Percentiles rank a stretch among this genome's conserved stretches.
Conservation (phyloP, 2,113 vertebrate genomes). For the Seriola aureovittata region DNA sequence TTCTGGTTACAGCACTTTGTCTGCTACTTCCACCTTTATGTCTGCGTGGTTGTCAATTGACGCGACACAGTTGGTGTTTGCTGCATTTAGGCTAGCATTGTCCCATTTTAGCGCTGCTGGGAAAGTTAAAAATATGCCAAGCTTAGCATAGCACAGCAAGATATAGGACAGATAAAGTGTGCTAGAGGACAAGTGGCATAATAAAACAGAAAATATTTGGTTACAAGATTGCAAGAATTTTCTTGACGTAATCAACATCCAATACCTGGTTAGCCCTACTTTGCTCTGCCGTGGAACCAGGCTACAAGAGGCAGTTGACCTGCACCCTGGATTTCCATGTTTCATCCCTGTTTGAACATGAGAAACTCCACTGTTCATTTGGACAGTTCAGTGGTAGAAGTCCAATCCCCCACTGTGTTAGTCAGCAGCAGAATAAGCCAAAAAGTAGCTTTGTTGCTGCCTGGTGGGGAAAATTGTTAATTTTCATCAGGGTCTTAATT, state of each 20-base stretch:
- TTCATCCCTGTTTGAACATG: conserved; percentile 44
- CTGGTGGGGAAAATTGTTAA: conserved; percentile 16
- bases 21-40: too few species aligned
- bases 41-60: too few species aligned
- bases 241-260: not conserved
- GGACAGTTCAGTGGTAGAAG: conserved; percentile 78
- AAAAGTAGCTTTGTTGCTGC: conserved; percentile 58
- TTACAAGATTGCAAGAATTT: not conserved
- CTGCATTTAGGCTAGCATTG: not conserved
- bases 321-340: conserved; percentile 24
- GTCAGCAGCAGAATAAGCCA: conserved; percentile 86
- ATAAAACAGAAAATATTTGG: not conserved
- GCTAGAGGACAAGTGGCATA: conserved; percentile 31
- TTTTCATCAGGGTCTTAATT: conserved; percentile 50
- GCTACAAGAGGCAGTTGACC: conserved; percentile 17
- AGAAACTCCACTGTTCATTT: conserved; percentile 36
- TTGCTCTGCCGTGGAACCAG: conserved; percentile 41
- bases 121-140: not conserved
- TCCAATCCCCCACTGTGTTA: conserved; percentile 68
- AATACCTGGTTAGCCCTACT: not conserved
- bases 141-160: not conserved
- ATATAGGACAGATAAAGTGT: conserved; percentile 4
- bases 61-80: not conserved
- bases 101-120: not conserved
- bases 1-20: too few species aligned